Base-by-base conservation (phyloP, 1,140 invertebrate genomes). In the Andricus grossulariae region DNA sequence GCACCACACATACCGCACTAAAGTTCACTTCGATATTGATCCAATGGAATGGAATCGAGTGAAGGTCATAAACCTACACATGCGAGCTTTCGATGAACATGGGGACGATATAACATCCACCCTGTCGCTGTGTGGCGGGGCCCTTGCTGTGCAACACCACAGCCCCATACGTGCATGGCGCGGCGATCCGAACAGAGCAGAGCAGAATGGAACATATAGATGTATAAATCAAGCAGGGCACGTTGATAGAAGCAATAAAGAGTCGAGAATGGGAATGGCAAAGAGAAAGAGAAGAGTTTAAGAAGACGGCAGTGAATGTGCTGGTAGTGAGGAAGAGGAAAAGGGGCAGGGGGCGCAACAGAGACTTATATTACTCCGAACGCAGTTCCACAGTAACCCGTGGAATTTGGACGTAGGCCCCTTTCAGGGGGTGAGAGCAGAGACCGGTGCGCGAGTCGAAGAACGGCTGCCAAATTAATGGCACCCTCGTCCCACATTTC, bases 161-260 rank as follows among this genome's bases (percentile, higher is more conserved):
- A 66, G 60, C 25, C 32, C 15, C 25, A 66, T 66, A 66, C 60
- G 60, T 66, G 60, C 60, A 66, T 21, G 32, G 25, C 32, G 60
- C 60, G 32, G 60, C 60, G 25, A 66, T 66, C 32, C 25, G 60
- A 66, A 66, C 60, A 66, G 57, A 32, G 21, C 60, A 45, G 25
- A 66, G 60, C 60, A 66, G 39, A 66, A 66, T 66, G 60, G 25
- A 66, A 32, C 60, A 66, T 39, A 66, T 39, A 39, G 60, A 85
- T 83, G 77, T 84, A 84, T 85, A 85, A 85, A 85, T 85, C 84
- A 85, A 84, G 32, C 78, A 52, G 77, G 45, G 75, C 73, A 84
- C 83, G 83, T 85, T 85, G 83, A 85, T 84, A 85, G 83, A 85
- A 84, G 84, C 84, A 85, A 85, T 85, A 85, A 83, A 84, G 73